Conservation (phyloP, 2,113 vertebrate species). For the Pyxicephalus adspersus region DNA sequence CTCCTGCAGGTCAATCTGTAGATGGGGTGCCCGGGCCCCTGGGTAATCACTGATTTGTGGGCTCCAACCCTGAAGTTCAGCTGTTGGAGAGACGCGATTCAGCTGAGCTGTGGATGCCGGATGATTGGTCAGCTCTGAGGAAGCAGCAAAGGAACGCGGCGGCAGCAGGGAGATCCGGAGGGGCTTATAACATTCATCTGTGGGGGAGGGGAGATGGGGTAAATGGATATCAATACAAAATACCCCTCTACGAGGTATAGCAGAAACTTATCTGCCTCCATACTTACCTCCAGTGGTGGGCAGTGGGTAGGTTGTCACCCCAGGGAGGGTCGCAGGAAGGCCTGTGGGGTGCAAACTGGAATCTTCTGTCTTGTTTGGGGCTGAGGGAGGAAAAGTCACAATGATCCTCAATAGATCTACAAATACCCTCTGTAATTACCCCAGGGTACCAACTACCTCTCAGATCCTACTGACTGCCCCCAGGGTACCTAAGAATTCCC, state of each 20-base stretch:
- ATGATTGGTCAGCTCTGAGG: slow-evolving; percentile 66
- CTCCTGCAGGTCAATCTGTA: slow-evolving; percentile 76
- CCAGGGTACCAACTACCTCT: not conserved
- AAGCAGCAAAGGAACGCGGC: slow-evolving; percentile 69
- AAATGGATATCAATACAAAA: no score
- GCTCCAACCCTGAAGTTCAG: slow-evolving; percentile 75
- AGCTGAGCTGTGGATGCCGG: slow-evolving; percentile 68
- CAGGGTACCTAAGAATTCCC: not conserved
- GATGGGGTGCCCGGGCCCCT: slow-evolving; percentile 62
- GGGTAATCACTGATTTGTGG: slow-evolving; percentile 68
- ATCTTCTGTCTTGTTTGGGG: slow-evolving; percentile 43
- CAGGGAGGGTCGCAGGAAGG: not conserved
- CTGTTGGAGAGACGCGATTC: slow-evolving; percentile 54
- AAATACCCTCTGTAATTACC: not conserved
- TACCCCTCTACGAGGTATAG: not conserved
- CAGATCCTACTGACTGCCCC: not conserved
- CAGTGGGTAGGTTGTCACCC: slow-evolving; percentile 75
- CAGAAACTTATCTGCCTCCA: not conserved
- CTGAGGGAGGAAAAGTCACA: slow-evolving; percentile 48
- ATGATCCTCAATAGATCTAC: not conserved
- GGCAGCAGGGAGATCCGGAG: slow-evolving; percentile 76
- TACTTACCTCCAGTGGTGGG: slow-evolving; percentile 73
- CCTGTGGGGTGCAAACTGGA: fast-evolving
- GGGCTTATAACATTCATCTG: slow-evolving; percentile 78
- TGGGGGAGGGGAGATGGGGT: no score